Evolutionary conservation across 2,888 invertebrate genomes (phyloP).

Genomic region (Macroteleia sp.): DNA sequence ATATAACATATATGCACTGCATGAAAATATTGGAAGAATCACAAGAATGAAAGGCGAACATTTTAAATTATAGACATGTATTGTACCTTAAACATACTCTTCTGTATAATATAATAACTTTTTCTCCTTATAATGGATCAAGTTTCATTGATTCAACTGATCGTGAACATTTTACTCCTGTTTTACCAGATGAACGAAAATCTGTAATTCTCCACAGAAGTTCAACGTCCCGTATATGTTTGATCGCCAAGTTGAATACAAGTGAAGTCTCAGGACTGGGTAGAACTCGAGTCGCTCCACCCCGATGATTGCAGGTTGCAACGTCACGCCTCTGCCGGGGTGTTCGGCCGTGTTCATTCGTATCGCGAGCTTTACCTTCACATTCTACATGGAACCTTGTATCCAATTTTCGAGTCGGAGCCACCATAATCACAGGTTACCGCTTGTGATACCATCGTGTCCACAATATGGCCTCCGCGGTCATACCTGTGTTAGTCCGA

Average conservation of each 20-base stretch:
- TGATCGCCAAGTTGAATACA: conserved; percentile 19
- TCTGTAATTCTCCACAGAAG: too few relatives aligned
- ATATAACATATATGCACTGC: too few relatives aligned
- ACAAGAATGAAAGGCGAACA: too few relatives aligned
- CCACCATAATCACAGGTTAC: conserved; percentile 82
- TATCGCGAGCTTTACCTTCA: conserved; percentile 62
- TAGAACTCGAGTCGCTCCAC: conserved; percentile 78
- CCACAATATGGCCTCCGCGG: conserved; percentile 78
- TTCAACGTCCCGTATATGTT: conserved; percentile 51
- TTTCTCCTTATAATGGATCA: too few relatives aligned
- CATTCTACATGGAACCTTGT: conserved; percentile 68
- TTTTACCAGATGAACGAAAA: too few relatives aligned
- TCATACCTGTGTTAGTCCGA: conserved; percentile 55
- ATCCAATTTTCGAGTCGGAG: conserved; percentile 79
- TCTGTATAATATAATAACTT: too few relatives aligned
- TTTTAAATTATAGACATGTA: too few relatives aligned
- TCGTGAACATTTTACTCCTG: too few relatives aligned
- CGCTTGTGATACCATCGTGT: conserved; percentile 72
- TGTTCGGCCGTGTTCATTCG: conserved; percentile 50
- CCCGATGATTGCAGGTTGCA: conserved; percentile 83
- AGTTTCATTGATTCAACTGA: too few relatives aligned
- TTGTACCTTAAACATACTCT: too few relatives aligned
- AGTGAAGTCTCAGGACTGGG: conserved; percentile 52
- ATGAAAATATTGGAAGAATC: too few relatives aligned
- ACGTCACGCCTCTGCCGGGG: conserved; percentile 77